Conservation (phyloP, 1,140 invertebrate genomes). For the Mamestra configurata region DNA sequence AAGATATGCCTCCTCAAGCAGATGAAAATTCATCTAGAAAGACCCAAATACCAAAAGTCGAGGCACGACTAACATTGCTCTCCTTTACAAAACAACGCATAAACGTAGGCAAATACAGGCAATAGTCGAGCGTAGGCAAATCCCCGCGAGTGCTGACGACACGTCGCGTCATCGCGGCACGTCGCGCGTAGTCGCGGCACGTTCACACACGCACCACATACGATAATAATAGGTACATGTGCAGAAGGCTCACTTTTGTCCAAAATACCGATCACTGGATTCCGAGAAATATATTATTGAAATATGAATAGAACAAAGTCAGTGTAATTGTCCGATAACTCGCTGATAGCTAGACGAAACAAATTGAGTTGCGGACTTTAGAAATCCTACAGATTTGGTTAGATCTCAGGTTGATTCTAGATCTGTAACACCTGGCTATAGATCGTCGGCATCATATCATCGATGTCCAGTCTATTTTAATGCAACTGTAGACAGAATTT, state of each 20-base stretch:
- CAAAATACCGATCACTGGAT: too few species aligned
- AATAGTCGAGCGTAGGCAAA: conserved; percentile 17
- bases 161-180: conserved; percentile 19
- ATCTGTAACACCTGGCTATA: too few species aligned
- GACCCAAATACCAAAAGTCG: neutral
- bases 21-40: neutral
- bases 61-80: neutral
- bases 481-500: too few species aligned
- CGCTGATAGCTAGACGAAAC: too few species aligned
- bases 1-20: neutral
- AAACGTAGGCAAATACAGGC: conserved; percentile 24
- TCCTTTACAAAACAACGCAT: conserved; percentile 8
- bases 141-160: conserved; percentile 39
- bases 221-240: neutral
- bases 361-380: too few species aligned
- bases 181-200: conserved; percentile 19
- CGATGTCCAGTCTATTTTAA: too few species aligned
- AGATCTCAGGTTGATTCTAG: too few species aligned
- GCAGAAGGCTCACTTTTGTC: neutral
- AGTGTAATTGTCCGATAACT: too few species aligned
- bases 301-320: too few species aligned
- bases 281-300: too few species aligned
- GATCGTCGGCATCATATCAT: too few species aligned
- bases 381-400: too few species aligned
- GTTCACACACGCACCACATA: neutral